Evolutionary conservation across 2,888 invertebrate species (phyloP), one percentile per base, ranked within the genome.

Genomic region (Drosophila tripunctata): DNA sequence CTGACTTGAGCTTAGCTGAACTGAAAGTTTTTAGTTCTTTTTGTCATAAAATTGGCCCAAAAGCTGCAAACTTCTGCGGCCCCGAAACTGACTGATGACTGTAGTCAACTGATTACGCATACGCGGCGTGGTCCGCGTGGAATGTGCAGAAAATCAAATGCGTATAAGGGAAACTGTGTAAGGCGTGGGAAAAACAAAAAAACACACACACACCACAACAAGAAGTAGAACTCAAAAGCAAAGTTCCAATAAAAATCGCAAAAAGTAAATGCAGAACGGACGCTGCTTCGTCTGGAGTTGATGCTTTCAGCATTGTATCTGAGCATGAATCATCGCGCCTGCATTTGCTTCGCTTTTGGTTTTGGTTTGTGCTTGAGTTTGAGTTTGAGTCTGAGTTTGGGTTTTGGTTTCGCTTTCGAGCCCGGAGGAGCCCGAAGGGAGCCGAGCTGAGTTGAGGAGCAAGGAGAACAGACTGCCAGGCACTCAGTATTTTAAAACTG

Each of bases 101-200:
- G 76, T 45, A 55, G 76, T 79, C 40, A 50, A 67, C 69, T 67
- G 75, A 83, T 83, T 84, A 87, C 78, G 78, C 84, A 83, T 87
- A 87, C 85, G 83, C 75, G 71, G 67, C 63, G 81, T 75, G 67
- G 55, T 54, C 50, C 56, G 55, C 48, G 43, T 35, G 69, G 80
- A 77, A 80, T 78, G 87, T 67, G 78, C 78, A 69, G 52, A 66
- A 75, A 70, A 65, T 61, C 68, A 75, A 76, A 64, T 58, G 67
- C 35, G 12, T 12, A 50, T n/a, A n/a, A 24, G 12, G 21, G 40
- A 30, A 22, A 48, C 21, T 14, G 12, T 47, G 30, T 21, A 62
- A 62, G 84, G 87, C 83, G 83, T 84, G 83, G 87, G 83, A 84
- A 84, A 74, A 67, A 67, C n/a, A n/a, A n/a, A n/a, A n/a, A n/a